phyloP scores from a whole-genome alignment of 2,113 vertebrate species.

The Siniperca knerii region DNA sequence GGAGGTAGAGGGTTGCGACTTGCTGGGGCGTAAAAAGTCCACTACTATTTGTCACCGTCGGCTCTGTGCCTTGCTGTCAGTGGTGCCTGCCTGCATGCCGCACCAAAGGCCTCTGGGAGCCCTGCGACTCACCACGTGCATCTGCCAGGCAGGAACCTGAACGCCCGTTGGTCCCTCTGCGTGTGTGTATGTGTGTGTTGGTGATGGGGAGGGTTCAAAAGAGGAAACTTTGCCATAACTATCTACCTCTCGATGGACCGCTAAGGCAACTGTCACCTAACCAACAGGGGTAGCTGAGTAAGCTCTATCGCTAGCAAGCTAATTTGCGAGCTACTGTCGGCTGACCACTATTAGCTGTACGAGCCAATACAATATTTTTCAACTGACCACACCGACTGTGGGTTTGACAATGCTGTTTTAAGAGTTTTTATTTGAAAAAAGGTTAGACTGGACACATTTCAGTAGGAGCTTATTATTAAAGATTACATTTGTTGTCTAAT shows the following conservation, averaged over 20 bases:
- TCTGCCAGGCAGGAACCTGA: constrained; percentile 57
- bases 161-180: constrained; percentile 54
- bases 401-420: neutral
- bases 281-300: neutral
- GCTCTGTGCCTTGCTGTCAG: constrained; percentile 61
- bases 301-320: neutral
- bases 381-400: neutral
- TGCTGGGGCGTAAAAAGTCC: constrained; percentile 70
- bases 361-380: neutral
- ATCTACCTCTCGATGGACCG: neutral
- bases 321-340: neutral
- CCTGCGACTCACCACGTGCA: constrained; percentile 23
- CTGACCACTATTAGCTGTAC: neutral
- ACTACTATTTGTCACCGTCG: constrained; percentile 73
- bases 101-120: constrained; percentile 71
- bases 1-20: constrained; percentile 39
- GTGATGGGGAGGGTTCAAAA: neutral
- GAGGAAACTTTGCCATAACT: constrained; percentile 1
- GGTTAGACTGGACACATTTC: neutral
- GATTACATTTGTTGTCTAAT: neutral
- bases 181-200: constrained; percentile 15
- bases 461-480: neutral
- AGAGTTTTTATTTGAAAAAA: neutral
- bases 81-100: constrained; percentile 36
- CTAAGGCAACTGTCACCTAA: neutral